Evolutionary conservation across 2,113 vertebrate species (phyloP).

Genomic region (Pteropus alecto): DNA sequence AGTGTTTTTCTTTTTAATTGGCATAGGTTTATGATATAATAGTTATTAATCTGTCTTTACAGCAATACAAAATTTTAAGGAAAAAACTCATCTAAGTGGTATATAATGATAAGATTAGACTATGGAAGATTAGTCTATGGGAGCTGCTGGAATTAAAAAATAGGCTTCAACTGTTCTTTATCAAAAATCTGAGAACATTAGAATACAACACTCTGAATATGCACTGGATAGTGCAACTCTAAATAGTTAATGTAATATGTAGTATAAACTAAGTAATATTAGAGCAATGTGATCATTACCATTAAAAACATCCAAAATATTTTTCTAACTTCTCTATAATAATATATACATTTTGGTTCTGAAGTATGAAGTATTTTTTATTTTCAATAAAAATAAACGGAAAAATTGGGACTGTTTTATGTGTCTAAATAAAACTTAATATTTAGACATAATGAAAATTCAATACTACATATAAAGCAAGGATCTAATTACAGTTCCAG

Average conservation of each 20-base stretch:
- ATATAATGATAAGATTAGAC: conserved; percentile 11
- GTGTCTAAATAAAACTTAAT: not conserved
- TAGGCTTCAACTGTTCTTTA: not conserved
- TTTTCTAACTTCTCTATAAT: conserved; percentile 5
- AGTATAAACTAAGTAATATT: conserved; percentile 9
- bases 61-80: not conserved
- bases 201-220: not conserved
- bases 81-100: not conserved
- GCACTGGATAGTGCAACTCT: not conserved
- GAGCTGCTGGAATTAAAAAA: not conserved
- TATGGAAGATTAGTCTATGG: not conserved
- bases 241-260: not conserved
- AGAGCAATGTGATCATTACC: not conserved
- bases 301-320: conserved; percentile 12
- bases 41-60: not conserved
- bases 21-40: not conserved
- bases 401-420: not conserved
- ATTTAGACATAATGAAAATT: not conserved
- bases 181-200: not conserved
- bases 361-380: not conserved
- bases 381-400: not conserved
- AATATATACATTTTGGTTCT: not conserved
- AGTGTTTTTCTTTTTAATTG: not conserved
- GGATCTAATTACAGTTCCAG: not conserved
- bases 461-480: conserved; percentile 8